These are phyloP conservation scores for Goniozus legneri DNA, from an alignment of 1,140 invertebrate genomes.

Conservation along the genomic window DNA sequence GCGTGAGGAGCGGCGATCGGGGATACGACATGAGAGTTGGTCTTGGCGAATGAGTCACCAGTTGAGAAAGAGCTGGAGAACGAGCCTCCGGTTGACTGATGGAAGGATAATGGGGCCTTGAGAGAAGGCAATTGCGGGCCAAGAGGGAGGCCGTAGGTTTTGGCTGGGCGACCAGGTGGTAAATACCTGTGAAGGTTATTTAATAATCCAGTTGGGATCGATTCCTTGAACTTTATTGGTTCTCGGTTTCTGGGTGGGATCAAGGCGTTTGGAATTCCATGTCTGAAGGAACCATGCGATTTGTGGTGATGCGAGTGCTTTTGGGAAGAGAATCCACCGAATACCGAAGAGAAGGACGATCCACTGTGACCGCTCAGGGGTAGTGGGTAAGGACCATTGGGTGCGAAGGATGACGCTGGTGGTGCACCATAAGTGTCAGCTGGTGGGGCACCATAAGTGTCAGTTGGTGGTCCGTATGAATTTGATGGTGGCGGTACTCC, in stretches of 20 bases:
- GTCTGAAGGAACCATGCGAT: slow-evolving; percentile 54
- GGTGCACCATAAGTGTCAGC: slow-evolving; percentile 54
- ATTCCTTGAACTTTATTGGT: slow-evolving; percentile 62
- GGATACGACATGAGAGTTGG: slow-evolving; percentile 17
- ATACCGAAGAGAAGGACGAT: slow-evolving; percentile 44
- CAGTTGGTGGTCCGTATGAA: slow-evolving; percentile 41
- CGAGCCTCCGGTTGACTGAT: slow-evolving; percentile 12
- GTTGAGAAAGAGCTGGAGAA: slow-evolving; percentile 17
- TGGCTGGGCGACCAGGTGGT: slow-evolving; percentile 40
- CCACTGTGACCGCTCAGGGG: slow-evolving; percentile 55
- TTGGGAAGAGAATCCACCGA: slow-evolving; percentile 23
- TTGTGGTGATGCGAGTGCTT: slow-evolving; percentile 20
- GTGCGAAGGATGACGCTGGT: slow-evolving; percentile 50
- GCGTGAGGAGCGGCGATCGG: slow-evolving; percentile 43
- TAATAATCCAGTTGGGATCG: slow-evolving; percentile 63
- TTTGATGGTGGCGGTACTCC: slow-evolving; percentile 22
- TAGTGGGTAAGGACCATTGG: slow-evolving; percentile 52
- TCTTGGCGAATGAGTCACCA: slow-evolving; percentile 15
- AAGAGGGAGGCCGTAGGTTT: slow-evolving; percentile 28
- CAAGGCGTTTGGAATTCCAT: slow-evolving; percentile 42
- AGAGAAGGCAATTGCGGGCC: slow-evolving; percentile 37
- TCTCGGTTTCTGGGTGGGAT: slow-evolving; percentile 46
- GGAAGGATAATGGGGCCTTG: slow-evolving; percentile 32
- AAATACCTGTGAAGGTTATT: slow-evolving; percentile 52
- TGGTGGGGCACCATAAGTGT: slow-evolving; percentile 54